phyloP scores from a whole-genome alignment of 92 coral and sea anemone genomes.

The Porites lobata region DNA sequence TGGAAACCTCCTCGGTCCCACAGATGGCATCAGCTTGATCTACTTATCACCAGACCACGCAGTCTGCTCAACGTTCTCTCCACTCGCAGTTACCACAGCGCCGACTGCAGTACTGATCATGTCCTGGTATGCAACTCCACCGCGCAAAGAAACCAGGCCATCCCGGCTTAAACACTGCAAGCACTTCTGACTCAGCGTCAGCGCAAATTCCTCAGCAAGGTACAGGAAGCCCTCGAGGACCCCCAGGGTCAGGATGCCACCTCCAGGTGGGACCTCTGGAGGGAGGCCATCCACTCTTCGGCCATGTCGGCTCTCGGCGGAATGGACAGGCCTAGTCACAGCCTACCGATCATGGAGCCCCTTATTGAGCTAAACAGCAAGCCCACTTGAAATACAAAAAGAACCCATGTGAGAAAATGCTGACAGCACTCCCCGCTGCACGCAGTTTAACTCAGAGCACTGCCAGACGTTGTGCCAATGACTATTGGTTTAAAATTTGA shows the following conservation, averaged over 20 bases:
- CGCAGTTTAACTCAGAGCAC: background rate
- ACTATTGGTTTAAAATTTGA: conserved; percentile 27
- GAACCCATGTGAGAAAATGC: too few species aligned
- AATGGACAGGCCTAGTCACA: too few species aligned
- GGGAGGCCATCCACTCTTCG: background rate
- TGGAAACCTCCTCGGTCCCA: conserved; percentile 1
- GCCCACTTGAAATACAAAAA: too few species aligned
- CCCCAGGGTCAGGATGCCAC: background rate
- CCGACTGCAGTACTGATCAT: conserved; percentile 44
- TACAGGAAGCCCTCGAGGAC: background rate
- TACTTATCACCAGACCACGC: conserved; percentile 44
- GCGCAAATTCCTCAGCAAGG: background rate
- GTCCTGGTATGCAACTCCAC: background rate
- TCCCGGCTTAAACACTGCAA: background rate
- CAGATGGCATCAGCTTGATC: conserved; percentile 6
- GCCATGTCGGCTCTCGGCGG: too few species aligned
- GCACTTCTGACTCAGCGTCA: background rate
- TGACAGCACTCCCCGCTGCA: too few species aligned
- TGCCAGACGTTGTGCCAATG: conserved; percentile 41
- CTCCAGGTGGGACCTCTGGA: background rate
- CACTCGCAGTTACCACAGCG: conserved; percentile 41
- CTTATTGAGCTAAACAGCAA: too few species aligned
- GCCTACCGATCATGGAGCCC: too few species aligned
- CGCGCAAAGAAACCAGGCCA: background rate
- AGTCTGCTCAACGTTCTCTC: conserved; percentile 3